Conservation (phyloP, 2,888 invertebrate species). For the Agrochola lychnidis region DNA sequence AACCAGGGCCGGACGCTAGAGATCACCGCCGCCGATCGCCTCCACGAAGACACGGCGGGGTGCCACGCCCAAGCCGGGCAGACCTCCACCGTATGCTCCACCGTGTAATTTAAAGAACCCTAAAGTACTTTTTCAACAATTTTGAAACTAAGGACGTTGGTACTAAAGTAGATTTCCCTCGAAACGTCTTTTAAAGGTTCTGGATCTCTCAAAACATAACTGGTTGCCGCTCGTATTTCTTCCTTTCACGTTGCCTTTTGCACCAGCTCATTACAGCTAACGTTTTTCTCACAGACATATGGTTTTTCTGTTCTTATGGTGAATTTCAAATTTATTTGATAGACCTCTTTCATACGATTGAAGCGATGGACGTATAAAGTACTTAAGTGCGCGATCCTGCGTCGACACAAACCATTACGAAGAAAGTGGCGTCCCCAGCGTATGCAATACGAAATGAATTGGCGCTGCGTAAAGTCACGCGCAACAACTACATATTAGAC, state of each 20-base stretch:
- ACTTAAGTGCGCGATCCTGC: constrained; percentile 34
- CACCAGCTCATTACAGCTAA: not conserved
- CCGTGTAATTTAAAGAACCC: too few relatives aligned
- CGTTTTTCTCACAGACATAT: too few relatives aligned
- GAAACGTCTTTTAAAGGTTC: not conserved
- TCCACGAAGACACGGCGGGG: too few relatives aligned
- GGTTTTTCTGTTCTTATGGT: constrained; percentile 9
- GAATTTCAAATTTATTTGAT: constrained; percentile 13
- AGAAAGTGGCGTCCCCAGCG: constrained; percentile 25
- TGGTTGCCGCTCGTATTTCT: not conserved
- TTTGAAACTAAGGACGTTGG: not conserved
- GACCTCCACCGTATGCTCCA: too few relatives aligned
- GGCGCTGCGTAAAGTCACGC: constrained; percentile 28
- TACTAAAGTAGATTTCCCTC: not conserved
- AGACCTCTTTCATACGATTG: not conserved
- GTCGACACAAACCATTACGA: constrained; percentile 21
- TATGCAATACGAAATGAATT: constrained; percentile 42
- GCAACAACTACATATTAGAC: constrained; percentile 32
- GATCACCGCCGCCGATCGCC: too few relatives aligned
- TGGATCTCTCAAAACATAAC: not conserved
- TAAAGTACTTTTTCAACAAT: not conserved
- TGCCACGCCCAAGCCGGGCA: too few relatives aligned
- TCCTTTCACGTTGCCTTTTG: not conserved
- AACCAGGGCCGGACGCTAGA: too few relatives aligned
- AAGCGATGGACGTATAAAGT: constrained; percentile 22